A percentile compares a stretch with the other conserved stretches of the same genome.
phyloP scores from a whole-genome alignment of 2,113 vertebrate genomes.

The Tor tambroides region DNA sequence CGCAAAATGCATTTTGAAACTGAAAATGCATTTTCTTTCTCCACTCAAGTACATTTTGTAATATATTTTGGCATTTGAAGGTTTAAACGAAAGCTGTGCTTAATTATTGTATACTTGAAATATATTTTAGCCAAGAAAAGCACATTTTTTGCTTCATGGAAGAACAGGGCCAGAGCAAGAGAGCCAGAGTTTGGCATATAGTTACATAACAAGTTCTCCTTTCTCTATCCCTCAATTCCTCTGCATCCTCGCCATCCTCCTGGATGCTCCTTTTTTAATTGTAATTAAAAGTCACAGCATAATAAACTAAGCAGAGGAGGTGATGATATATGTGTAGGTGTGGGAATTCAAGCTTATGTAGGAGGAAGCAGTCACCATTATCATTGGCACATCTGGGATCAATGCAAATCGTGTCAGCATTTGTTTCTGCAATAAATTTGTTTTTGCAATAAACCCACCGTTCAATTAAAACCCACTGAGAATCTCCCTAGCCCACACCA shows the following conservation, averaged over 20 bases:
- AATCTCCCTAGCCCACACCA: neutral
- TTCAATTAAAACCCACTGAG: neutral
- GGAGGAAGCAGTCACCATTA: constrained; percentile 21
- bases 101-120: neutral
- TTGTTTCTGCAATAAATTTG: constrained; percentile 14
- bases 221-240: constrained; percentile 20
- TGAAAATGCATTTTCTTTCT: neutral
- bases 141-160: neutral
- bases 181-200: constrained; percentile 10
- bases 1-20: too few relatives aligned
- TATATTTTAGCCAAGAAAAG: neutral
- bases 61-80: neutral
- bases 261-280: neutral
- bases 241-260: neutral
- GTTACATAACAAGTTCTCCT: constrained; percentile 34
- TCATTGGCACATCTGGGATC: neutral
- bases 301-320: neutral
- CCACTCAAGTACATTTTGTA: neutral
- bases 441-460: neutral
- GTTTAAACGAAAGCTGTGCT: neutral
- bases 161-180: neutral
- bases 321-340: neutral
- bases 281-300: neutral
- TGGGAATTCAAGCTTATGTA: neutral
- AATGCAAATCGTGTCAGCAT: neutral